These are phyloP conservation scores for Pangasius larnaudii DNA, from an alignment of 2,797 vertebrate species.

Conservation along the genomic window DNA sequence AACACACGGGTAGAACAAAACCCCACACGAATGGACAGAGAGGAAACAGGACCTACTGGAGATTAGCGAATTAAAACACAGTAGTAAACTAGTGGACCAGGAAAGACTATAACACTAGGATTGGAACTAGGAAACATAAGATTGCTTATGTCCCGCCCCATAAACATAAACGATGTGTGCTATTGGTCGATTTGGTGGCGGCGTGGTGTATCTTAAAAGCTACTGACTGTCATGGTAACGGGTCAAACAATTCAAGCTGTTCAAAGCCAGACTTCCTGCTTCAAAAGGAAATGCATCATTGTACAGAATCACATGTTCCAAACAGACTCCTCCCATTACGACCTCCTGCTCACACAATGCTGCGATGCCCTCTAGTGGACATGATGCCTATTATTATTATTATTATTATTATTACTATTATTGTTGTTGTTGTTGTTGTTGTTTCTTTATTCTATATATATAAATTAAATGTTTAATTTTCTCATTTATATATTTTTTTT, in stretches of 20 bases:
- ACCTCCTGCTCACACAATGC: not conserved
- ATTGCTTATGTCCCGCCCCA: not conserved
- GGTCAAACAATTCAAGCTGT: not conserved
- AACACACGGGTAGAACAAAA: not conserved
- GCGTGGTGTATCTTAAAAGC: not conserved
- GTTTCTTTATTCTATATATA: not conserved
- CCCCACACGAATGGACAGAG: not conserved
- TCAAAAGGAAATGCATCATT: not conserved
- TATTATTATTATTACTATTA: not conserved
- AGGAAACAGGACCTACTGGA: not conserved
- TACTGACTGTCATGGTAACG: not conserved
- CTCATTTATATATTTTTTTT: conserved; percentile 41
- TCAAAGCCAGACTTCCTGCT: conserved; percentile 7
- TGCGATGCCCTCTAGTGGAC: conserved; percentile 4
- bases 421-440: not conserved
- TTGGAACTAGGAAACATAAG: not conserved
- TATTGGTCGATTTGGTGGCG: not conserved
- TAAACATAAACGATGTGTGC: not conserved
- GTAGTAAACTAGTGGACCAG: not conserved
- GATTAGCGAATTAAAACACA: not conserved
- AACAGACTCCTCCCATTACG: not conserved
- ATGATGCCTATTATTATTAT: not conserved
- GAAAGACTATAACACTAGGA: not conserved
- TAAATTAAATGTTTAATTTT: not conserved
- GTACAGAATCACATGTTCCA: not conserved